These are phyloP conservation scores for Lytechinus pictus DNA, from an alignment of 35 echinoderm and acorn worm species.

Conservation along the genomic window DNA sequence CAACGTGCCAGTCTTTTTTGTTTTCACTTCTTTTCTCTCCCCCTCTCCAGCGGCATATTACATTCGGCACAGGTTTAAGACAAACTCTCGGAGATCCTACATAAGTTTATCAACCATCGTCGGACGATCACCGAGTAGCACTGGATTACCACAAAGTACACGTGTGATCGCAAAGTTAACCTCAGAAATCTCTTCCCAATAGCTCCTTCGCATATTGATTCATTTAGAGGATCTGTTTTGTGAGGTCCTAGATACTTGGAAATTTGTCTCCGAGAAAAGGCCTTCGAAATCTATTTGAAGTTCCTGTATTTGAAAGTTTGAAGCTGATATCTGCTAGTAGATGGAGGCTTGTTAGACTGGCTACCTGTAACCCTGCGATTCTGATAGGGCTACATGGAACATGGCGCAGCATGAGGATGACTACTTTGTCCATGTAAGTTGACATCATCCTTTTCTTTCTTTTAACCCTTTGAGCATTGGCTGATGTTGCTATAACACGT, in stretches of 20 bases:
- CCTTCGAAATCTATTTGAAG: not conserved
- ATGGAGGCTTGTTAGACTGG: slow-evolving; percentile 24
- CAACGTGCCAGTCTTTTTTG: not conserved
- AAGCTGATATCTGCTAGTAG: not conserved
- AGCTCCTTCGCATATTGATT: not conserved
- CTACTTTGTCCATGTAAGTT: slow-evolving; percentile 44
- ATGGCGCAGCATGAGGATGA: slow-evolving; percentile 51
- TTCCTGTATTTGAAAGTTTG: not conserved
- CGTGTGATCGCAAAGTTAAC: not conserved
- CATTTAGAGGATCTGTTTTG: not conserved
- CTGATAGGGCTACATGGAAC: slow-evolving; percentile 41
- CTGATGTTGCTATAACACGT: too few species aligned
- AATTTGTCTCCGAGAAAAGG: not conserved
- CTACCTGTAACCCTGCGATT: not conserved
- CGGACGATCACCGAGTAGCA: not conserved
- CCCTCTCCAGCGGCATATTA: not conserved
- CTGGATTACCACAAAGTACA: not conserved
- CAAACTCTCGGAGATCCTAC: not conserved
- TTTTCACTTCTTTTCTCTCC: not conserved
- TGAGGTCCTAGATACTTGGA: slow-evolving; percentile 1
- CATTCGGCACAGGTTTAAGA: not conserved
- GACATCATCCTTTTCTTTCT: not conserved
- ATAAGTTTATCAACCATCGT: not conserved
- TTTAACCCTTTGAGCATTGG: not conserved
- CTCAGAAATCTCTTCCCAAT: not conserved